Conservation (phyloP, 2,113 vertebrate species). For the Odontesthes bonariensis region DNA sequence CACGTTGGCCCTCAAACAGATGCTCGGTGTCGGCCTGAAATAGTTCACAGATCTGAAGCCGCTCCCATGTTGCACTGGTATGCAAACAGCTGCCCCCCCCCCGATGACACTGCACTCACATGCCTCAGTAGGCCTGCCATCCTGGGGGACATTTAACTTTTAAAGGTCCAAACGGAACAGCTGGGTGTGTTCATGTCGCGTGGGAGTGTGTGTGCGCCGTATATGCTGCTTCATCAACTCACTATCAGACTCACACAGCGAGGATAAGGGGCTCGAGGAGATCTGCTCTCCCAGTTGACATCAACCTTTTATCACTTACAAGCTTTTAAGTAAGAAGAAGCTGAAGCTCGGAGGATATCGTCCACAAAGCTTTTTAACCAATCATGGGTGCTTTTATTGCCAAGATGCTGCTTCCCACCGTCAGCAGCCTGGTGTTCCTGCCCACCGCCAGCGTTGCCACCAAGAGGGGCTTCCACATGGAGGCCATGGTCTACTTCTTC, state of each 20-base stretch:
- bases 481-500: constrained; percentile 99
- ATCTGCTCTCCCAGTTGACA: neutral
- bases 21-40: neutral
- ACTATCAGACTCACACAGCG: neutral
- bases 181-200: constrained; percentile 65
- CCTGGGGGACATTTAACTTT: constrained; percentile 83
- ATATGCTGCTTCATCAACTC: constrained; percentile 8
- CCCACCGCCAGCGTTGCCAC: constrained; percentile 91
- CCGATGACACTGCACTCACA: constrained; percentile 66
- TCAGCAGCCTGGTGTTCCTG: constrained; percentile 94
- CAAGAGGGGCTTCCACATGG: constrained; percentile 96
- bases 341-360: neutral
- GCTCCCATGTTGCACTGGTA: constrained; percentile 58
- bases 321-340: neutral
- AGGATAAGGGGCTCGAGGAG: constrained; percentile 2
- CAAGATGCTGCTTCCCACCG: constrained; percentile 93
- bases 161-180: constrained; percentile 80
- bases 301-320: neutral
- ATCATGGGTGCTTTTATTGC: constrained; percentile 92
- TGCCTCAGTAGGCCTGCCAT: constrained; percentile 7
- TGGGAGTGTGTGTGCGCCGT: constrained; percentile 8
- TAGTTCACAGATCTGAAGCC: neutral
- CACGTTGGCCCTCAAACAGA: neutral
- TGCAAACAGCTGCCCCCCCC: constrained; percentile 70
- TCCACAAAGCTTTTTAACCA: neutral